These are phyloP conservation scores for Apostichopus californicus DNA, from an alignment of 35 echinoderm and acorn worm genomes.

Conservation along the genomic window DNA sequence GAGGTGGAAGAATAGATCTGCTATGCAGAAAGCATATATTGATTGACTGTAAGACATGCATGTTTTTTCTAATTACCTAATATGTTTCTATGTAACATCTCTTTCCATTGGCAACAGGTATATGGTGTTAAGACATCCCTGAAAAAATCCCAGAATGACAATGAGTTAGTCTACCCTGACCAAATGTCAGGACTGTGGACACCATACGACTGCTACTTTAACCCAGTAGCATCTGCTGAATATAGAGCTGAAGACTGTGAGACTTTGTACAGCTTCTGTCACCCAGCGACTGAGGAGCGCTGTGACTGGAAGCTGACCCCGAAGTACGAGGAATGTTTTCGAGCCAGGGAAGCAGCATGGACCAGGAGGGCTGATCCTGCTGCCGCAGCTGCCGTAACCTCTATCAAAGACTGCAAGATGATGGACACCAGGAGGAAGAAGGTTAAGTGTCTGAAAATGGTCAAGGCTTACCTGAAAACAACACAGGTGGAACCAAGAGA, in stretches of 20 bases:
- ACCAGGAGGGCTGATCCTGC: neutral
- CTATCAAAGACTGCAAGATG: conserved; percentile 19
- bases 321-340: conserved; percentile 3
- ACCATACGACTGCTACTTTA: neutral
- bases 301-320: conserved; percentile 4
- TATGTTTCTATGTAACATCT: neutral
- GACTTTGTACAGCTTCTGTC: conserved; percentile 1
- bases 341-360: neutral
- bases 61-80: too few species aligned
- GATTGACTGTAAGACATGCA: too few species aligned
- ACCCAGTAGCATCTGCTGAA: neutral
- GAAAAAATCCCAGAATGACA: neutral
- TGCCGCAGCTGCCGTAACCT: neutral
- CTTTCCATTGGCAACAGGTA: neutral
- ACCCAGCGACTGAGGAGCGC: neutral
- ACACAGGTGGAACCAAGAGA: neutral
- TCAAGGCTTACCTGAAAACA: neutral
- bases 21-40: too few species aligned
- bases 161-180: neutral
- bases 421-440: conserved; percentile 7
- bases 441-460: conserved; percentile 1
- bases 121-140: neutral
- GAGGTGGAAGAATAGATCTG: too few species aligned
- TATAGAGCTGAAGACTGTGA: conserved; percentile 6
- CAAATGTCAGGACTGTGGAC: conserved; percentile 6